phyloP scores from a whole-genome alignment of 2,797 vertebrate species.

The Sebastes glaucus region DNA sequence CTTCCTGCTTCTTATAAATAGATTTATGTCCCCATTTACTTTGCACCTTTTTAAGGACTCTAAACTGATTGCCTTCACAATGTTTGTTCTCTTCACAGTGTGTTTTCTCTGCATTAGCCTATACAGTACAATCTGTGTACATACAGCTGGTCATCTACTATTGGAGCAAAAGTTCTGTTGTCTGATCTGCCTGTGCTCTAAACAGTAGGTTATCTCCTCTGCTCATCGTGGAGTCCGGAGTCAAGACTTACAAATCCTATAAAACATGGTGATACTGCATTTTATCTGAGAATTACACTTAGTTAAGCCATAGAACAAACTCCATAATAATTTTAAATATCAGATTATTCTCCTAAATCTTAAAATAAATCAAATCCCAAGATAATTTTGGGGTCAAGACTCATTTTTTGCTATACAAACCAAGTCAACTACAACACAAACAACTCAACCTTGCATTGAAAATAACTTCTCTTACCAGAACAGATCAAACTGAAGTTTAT shows the following conservation, averaged over 20 bases:
- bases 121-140: not conserved
- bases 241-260: not conserved
- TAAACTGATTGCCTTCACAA: not conserved
- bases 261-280: not conserved
- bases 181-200: not conserved
- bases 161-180: constrained; percentile 1
- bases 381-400: not conserved
- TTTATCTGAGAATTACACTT: not conserved
- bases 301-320: not conserved
- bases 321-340: not conserved
- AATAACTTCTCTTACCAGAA: constrained; percentile 64
- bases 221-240: not conserved
- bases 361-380: not conserved
- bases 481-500: constrained; percentile 35
- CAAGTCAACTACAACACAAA: not conserved
- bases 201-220: not conserved
- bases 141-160: not conserved
- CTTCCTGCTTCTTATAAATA: constrained; percentile 47
- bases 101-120: not conserved
- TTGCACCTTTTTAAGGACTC: constrained; percentile 1
- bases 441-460: not conserved
- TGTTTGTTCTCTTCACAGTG: not conserved
- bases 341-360: not conserved
- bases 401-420: not conserved
- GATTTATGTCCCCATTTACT: constrained; percentile 12